Evolutionary conservation across 2,797 vertebrate species (phyloP).

Genomic region (Carcharodon carcharias): DNA sequence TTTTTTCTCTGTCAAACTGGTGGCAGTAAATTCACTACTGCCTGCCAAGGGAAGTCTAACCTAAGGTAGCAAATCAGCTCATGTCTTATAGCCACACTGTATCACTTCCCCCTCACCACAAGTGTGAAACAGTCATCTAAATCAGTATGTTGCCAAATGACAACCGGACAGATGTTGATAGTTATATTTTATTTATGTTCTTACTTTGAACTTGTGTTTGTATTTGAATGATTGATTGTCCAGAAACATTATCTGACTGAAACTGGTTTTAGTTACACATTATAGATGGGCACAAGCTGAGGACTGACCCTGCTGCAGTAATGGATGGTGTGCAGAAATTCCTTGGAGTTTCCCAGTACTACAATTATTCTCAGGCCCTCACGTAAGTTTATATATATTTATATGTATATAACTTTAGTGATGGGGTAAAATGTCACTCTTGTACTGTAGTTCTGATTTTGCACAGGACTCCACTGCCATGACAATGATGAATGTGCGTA

Average conservation of each 20-base stretch:
- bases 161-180: background rate
- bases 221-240: constrained; percentile 4
- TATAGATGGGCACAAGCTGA: constrained; percentile 91
- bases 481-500: background rate
- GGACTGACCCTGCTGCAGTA: constrained; percentile 78
- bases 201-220: constrained; percentile 43
- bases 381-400: constrained; percentile 66
- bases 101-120: background rate
- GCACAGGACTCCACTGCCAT: background rate
- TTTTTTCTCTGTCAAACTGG: background rate
- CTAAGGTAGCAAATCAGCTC: background rate
- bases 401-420: background rate
- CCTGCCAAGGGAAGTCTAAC: background rate
- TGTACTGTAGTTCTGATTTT: no score
- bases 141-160: background rate
- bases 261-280: constrained; percentile 72
- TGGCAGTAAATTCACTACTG: constrained; percentile 23
- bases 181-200: constrained; percentile 34
- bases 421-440: background rate
- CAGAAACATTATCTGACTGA: constrained; percentile 5
- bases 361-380: constrained; percentile 89
- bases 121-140: background rate
- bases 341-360: constrained; percentile 80
- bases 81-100: background rate
- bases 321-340: constrained; percentile 97